These are phyloP conservation scores for Hycleus cichorii DNA, from an alignment of 1,140 invertebrate species.

Conservation along the genomic window DNA sequence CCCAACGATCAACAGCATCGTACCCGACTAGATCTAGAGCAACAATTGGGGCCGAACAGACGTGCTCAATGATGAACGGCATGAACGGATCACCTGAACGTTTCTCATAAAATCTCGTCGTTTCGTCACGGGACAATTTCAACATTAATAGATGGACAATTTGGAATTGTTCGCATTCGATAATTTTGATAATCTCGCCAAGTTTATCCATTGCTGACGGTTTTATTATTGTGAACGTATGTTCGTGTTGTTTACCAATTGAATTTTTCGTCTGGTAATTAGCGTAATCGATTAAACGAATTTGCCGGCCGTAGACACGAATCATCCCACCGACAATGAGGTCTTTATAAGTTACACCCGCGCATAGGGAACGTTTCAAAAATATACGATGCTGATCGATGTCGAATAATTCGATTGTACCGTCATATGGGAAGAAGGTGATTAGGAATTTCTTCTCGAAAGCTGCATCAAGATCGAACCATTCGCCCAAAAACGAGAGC, in stretches of 20 bases:
- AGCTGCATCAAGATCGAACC: constrained; percentile 59
- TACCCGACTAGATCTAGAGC: constrained; percentile 59
- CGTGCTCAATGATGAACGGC: constrained; percentile 45
- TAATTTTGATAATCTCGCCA: constrained; percentile 55
- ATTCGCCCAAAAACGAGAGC: constrained; percentile 48
- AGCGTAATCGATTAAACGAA: constrained; percentile 60
- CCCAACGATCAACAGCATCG: constrained; percentile 51
- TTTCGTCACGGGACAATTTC: constrained; percentile 48
- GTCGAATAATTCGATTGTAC: constrained; percentile 65
- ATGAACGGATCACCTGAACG: constrained; percentile 39
- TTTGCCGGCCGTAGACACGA: constrained; percentile 58
- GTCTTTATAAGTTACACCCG: constrained; percentile 51
- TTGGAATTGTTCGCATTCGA: constrained; percentile 41
- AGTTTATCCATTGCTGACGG: constrained; percentile 53
- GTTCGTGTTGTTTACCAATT: constrained; percentile 43
- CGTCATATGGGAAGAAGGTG: constrained; percentile 59
- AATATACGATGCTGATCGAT: constrained; percentile 55
- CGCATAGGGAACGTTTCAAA: constrained; percentile 54
- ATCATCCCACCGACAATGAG: constrained; percentile 63
- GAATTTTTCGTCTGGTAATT: constrained; percentile 50
- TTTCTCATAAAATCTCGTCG: constrained; percentile 49
- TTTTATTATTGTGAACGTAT: constrained; percentile 61
- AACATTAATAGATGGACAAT: constrained; percentile 59
- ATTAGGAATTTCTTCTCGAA: constrained; percentile 58
- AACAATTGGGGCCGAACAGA: constrained; percentile 58